Base-by-base conservation (phyloP, 2,113 vertebrate genomes). In the Marcusenius ussheri region DNA sequence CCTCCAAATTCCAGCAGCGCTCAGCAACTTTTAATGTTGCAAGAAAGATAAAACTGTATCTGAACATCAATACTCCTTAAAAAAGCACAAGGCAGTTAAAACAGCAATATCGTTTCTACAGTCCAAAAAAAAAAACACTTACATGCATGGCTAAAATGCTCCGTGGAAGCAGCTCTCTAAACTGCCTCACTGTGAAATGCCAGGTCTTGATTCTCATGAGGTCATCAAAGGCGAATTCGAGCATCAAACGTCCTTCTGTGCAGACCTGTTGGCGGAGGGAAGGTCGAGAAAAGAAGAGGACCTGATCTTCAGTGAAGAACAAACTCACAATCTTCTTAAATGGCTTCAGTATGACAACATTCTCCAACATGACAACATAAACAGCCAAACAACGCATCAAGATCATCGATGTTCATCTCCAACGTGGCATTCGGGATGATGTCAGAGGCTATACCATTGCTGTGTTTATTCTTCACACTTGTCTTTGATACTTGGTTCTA, bases 121-220 rank as follows among this genome's bases (percentile, higher is more conserved):
- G 88, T 47, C 49, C 6, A 49, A 31, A 42, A 53, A 89, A 77
- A 77, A 21, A 31, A 51, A 85, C 94, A 97, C 97, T 99, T 96
- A 99, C 98, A 93, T 99, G 98, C 98, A 99, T 99, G 97, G 98
- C 98, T 95, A 99, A 96, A 93, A 99, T 98, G 95, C 98, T 99
- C 94, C 98, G 97, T 66, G 98, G 98, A 94, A 99, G 97, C 94
- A 99, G 95, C 94, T 99, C 98, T 93, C 98, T 95, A 95, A 99
- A 98, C 95, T 99, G 98, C 95, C 98, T 97, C 96, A 99, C 98
- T 96, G 98, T 99, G 96, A 99, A 99, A 97, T 99, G 98, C 98
- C 98, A 99, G 51, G 98, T 98, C 96, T 99, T 99, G 96, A 99
- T 99, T 95, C 98, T 97, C 98, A 99, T 99, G 94, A 99, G 97